These are phyloP conservation scores for Araneus ventricosus DNA, from an alignment of 1,140 invertebrate genomes.

Conservation along the genomic window DNA sequence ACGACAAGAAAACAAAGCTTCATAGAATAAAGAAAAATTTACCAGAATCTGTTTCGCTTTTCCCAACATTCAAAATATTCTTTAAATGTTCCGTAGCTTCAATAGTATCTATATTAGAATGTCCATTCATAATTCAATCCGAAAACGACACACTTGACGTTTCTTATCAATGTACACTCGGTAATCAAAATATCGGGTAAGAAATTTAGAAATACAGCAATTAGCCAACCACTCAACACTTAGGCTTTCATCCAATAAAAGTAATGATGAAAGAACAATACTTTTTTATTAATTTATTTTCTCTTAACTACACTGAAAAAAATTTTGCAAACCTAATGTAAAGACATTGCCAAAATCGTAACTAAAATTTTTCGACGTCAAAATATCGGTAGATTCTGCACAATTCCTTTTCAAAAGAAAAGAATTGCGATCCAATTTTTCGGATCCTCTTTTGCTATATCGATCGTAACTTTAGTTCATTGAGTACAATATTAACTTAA, in stretches of 20 bases:
- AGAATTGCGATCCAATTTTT: too few species aligned
- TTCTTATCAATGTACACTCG: not conserved
- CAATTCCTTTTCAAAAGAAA: too few species aligned
- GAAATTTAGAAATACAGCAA: too few species aligned
- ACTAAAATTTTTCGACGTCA: not conserved
- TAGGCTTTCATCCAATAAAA: not conserved
- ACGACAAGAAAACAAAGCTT: not conserved
- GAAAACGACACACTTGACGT: conserved; percentile 10
- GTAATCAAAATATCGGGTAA: not conserved
- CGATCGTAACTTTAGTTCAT: too few species aligned
- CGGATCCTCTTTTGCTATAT: too few species aligned
- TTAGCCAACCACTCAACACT: not conserved
- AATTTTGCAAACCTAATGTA: not conserved
- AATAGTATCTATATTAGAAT: conserved; percentile 61
- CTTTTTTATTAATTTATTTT: not conserved
- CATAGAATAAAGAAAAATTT: not conserved
- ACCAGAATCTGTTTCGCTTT: conserved; percentile 63
- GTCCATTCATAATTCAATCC: conserved; percentile 70
- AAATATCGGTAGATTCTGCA: not conserved
- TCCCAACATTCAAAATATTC: conserved; percentile 72
- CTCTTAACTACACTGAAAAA: not conserved
- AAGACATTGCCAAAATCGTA: not conserved
- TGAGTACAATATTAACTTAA: too few species aligned
- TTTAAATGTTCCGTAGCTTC: conserved; percentile 74
- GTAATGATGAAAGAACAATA: not conserved